Evolutionary conservation across 2,113 vertebrate species (phyloP), one percentile per base, ranked within the genome.

Genomic region (Daubentonia madagascariensis): DNA sequence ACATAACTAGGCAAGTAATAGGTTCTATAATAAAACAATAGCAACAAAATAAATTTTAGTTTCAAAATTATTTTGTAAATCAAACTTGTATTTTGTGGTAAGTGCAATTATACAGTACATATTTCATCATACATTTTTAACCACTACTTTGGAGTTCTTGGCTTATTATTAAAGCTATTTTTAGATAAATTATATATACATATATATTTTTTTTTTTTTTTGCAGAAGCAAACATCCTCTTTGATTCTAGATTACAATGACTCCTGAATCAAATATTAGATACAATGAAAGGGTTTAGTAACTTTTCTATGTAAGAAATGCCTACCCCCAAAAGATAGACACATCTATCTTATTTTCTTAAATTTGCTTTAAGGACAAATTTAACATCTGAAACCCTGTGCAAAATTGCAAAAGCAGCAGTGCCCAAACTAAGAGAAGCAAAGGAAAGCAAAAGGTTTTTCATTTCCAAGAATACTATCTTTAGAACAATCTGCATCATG

Each of bases 381-480:
- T 70, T 59, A 92, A 78, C 65, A 96, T 96, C 97, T 76, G 28
- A 80, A 37, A 96, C 40, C 70, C 43, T 52, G 8, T 81, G 83
- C 22, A 79, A 97, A 98, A 97, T 90, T 97, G 78, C 85, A 96
- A 89, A 96, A 97, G 73, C 86, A 97, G 95, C 95, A 98, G 68
- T 97, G 89, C 54, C 94, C 94, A 96, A 96, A 98, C 91, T 91
- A 97, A 97, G 78, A 97, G 85, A 95, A 97, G 90, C 95, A 95
- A 97, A 92, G 97, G 97, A 96, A 98, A 96, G 83, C 65, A 43
- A 17, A 76, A 40, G 70, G 83, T 50, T 97, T 98, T 98, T 98
- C 95, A 90, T 98, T 96, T 88, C 89, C 65, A 88, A 91, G 89
- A 96, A 70, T 92, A 97, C 97, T 98, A 73, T 97, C 96, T 98